These are phyloP conservation scores for Therioaphis trifolii DNA, from an alignment of 2,888 invertebrate species.

Conservation along the genomic window DNA sequence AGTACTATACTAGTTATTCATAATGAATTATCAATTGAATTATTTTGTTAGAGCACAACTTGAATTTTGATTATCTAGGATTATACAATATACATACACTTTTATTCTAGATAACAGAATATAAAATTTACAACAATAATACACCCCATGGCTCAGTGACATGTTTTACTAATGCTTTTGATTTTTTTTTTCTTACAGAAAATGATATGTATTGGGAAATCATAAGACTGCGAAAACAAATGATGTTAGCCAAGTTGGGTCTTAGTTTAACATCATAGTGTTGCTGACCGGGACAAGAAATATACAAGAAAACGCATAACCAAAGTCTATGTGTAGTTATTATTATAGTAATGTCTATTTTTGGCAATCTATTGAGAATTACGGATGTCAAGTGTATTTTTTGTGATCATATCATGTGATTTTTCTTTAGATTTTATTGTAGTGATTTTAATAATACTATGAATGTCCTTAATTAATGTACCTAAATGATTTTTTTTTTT, in stretches of 20 bases:
- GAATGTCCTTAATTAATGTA: not conserved
- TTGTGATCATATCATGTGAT: slow-evolving; percentile 49
- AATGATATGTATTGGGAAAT: slow-evolving; percentile 82
- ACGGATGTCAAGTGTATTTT: not conserved
- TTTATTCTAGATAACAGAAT: not conserved
- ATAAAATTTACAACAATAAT: not conserved
- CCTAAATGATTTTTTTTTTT: no score
- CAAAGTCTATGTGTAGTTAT: not conserved
- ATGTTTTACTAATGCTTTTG: slow-evolving; percentile 25
- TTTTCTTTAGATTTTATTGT: slow-evolving; percentile 5
- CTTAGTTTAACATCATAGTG: slow-evolving; percentile 66
- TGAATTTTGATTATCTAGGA: not conserved
- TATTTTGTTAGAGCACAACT: not conserved
- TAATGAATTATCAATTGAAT: not conserved
- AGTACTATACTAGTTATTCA: no score
- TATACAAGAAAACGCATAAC: slow-evolving; percentile 11
- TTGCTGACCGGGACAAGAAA: not conserved
- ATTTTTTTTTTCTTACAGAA: slow-evolving; percentile 70
- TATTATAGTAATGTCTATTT: no score
- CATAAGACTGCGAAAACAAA: slow-evolving; percentile 77
- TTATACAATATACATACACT: not conserved
- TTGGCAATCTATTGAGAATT: no score
- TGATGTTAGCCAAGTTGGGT: slow-evolving; percentile 79
- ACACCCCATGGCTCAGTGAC: not conserved
- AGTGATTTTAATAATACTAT: not conserved